These are phyloP conservation scores for Albula glossodonta DNA, from an alignment of 2,113 vertebrate genomes.

Conservation along the genomic window DNA sequence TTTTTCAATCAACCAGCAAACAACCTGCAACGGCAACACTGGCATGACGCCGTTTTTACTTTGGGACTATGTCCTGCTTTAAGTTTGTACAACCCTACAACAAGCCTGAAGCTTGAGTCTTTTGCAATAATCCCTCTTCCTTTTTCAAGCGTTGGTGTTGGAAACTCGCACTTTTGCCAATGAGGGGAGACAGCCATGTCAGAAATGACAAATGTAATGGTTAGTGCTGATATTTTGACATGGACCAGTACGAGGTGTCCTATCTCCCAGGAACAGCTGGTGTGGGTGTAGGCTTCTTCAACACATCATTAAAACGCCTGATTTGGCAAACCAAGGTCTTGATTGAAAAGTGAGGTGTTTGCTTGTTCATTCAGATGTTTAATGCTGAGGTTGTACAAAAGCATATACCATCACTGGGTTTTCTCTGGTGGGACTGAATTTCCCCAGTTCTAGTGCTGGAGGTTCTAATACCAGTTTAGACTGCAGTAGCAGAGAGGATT, in stretches of 20 bases:
- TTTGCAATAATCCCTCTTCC: background rate
- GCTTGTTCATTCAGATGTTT: background rate
- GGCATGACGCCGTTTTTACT: background rate
- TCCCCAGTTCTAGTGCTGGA: background rate
- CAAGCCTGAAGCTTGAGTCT: background rate
- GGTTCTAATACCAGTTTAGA: background rate
- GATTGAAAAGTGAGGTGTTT: background rate
- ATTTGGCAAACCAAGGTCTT: background rate
- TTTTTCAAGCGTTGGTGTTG: background rate
- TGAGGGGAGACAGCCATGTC: background rate
- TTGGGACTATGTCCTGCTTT: background rate
- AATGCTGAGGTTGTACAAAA: background rate
- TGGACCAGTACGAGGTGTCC: background rate
- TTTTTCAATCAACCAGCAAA: constrained; percentile 7
- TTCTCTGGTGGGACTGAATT: background rate
- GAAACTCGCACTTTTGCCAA: background rate
- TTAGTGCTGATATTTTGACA: background rate
- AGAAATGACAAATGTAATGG: background rate
- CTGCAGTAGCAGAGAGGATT: constrained; percentile 32
- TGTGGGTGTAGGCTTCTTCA: background rate
- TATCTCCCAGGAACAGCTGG: background rate
- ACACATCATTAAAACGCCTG: background rate
- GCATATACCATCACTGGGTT: no score
- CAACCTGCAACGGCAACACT: background rate
- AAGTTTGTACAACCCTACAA: background rate